These are phyloP conservation scores for Penaeus indicus DNA, from an alignment of 1,140 invertebrate species.

Conservation along the genomic window DNA sequence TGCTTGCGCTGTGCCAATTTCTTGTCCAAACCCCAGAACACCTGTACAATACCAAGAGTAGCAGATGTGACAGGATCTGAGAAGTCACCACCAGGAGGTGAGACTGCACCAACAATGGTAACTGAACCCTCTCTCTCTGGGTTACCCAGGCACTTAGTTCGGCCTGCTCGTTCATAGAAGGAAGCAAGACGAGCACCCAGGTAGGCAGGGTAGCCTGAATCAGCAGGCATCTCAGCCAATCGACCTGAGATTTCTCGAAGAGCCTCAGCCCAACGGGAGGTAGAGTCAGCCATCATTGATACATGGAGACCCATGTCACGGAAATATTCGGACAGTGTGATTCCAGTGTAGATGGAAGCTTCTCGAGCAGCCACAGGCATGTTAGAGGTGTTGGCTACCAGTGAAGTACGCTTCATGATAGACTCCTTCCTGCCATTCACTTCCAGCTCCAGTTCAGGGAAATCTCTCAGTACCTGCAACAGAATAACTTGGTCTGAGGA, in stretches of 20 bases:
- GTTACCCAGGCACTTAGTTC: constrained; percentile 97
- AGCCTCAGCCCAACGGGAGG: constrained; percentile 99
- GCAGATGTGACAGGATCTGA: constrained; percentile 99
- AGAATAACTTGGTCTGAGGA: background rate
- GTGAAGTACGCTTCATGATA: constrained; percentile 99
- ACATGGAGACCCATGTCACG: constrained; percentile 99
- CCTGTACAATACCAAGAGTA: constrained; percentile 99
- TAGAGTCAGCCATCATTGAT: constrained; percentile 99
- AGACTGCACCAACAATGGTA: constrained; percentile 99
- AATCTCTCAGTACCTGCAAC: constrained; percentile 92
- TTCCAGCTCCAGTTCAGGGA: constrained; percentile 97
- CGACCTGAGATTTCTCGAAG: constrained; percentile 99
- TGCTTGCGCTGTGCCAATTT: constrained; percentile 99
- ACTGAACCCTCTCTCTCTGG: constrained; percentile 98
- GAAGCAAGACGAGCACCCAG: constrained; percentile 97
- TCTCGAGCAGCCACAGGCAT: constrained; percentile 99
- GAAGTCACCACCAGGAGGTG: constrained; percentile 99
- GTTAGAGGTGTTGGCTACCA: constrained; percentile 99
- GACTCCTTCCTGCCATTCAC: constrained; percentile 96
- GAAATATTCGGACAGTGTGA: constrained; percentile 98
- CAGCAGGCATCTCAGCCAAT: constrained; percentile 99
- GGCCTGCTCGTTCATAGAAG: constrained; percentile 99
- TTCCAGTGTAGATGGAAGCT: constrained; percentile 99
- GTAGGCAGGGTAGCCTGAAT: constrained; percentile 98
- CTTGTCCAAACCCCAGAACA: constrained; percentile 99